These are phyloP conservation scores for Cephonodes hylas DNA, from an alignment of 2,888 invertebrate species.

Conservation along the genomic window DNA sequence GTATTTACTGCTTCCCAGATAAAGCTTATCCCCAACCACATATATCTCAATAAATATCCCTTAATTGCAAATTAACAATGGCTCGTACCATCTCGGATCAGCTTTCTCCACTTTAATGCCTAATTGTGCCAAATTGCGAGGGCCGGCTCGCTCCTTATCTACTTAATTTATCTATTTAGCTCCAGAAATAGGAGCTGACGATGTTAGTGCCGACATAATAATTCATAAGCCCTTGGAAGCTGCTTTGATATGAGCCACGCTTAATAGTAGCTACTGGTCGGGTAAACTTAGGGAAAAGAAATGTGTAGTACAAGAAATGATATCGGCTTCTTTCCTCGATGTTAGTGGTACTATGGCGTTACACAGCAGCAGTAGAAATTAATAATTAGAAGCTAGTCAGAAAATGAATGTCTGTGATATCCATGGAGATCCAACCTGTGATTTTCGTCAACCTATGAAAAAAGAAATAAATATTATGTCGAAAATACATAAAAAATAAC, in stretches of 20 bases:
- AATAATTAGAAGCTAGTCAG: no score
- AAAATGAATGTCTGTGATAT: no score
- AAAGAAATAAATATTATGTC: no score
- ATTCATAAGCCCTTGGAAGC: neutral
- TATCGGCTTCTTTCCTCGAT: no score
- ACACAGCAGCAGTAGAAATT: no score
- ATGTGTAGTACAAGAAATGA: no score
- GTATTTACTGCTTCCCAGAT: neutral
- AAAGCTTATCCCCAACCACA: neutral
- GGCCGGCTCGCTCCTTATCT: conserved; percentile 52
- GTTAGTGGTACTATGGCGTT: no score
- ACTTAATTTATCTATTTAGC: conserved; percentile 57
- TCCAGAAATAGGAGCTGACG: conserved; percentile 39
- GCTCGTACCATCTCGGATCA: neutral
- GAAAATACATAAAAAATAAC: no score
- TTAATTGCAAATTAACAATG: neutral
- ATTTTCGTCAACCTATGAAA: no score
- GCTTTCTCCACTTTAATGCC: conserved; percentile 35
- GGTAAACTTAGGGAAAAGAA: no score
- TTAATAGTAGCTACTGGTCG: no score
- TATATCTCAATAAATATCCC: neutral
- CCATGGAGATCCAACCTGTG: no score
- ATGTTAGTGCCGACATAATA: conserved; percentile 29
- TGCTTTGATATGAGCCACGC: neutral
- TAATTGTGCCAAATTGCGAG: conserved; percentile 56